Percentiles rank a stretch among this genome's conserved stretches.
Conservation (phyloP, 1,140 invertebrate genomes). For the Trachymyrmex cornetzi region DNA sequence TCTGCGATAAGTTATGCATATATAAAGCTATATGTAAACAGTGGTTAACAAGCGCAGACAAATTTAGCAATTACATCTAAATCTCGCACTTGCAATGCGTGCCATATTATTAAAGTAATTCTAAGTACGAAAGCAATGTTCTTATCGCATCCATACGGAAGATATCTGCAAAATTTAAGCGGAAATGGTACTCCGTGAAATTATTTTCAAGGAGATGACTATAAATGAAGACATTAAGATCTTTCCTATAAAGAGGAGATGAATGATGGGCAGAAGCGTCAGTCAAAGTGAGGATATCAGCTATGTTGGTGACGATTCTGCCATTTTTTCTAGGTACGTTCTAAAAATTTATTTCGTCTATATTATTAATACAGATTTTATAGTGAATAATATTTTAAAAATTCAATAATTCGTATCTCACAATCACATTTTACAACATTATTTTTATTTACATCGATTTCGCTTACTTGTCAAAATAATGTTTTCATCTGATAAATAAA, state of each 20-base stretch:
- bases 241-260: constrained; percentile 68
- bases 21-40: not conserved
- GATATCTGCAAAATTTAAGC: constrained; percentile 61
- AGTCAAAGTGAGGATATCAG: constrained; percentile 38
- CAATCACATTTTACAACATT: not conserved
- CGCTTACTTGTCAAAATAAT: not conserved
- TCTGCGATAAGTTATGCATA: not conserved
- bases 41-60: not conserved
- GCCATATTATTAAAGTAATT: not conserved
- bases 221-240: constrained; percentile 57
- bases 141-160: constrained; percentile 49
- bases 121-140: constrained; percentile 47
- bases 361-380: not conserved
- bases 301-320: constrained; percentile 68
- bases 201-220: constrained; percentile 73
- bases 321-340: constrained; percentile 70
- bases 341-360: not conserved
- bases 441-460: not conserved
- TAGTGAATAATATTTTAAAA: constrained; percentile 20
- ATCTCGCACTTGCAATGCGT: constrained; percentile 12
- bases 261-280: constrained; percentile 33
- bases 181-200: constrained; percentile 68
- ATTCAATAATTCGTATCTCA: not conserved
- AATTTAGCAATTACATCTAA: constrained; percentile 37
- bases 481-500: not conserved